Conservation (phyloP, 2,888 invertebrate species). For the Phyllotreta cruciferae region DNA sequence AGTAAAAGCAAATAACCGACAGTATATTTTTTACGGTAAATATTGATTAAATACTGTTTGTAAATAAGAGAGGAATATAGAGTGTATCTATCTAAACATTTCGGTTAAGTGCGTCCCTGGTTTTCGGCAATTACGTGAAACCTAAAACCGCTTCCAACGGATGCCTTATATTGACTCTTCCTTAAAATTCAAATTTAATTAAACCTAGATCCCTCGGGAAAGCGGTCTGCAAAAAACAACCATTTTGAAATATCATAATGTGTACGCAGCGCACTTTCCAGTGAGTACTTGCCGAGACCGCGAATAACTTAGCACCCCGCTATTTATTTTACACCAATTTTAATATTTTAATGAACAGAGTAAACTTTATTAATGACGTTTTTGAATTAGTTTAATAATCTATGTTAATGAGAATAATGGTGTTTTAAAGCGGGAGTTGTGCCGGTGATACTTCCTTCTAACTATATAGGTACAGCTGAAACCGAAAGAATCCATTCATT, state of each 20-base stretch:
- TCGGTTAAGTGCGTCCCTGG: not conserved
- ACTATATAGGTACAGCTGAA: no score
- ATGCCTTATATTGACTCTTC: conserved; percentile 32
- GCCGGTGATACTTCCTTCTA: no score
- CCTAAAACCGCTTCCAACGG: conserved; percentile 25
- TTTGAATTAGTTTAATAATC: not conserved
- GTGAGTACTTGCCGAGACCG: not conserved
- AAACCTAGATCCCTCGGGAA: conserved; percentile 20
- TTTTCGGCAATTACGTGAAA: conserved; percentile 21
- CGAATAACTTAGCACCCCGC: conserved; percentile 3
- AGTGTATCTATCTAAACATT: no score
- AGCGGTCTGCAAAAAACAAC: conserved; percentile 13
- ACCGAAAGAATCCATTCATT: no score
- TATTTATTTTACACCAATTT: conserved; percentile 11
- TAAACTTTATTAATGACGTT: not conserved
- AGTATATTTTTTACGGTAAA: no score
- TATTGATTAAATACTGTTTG: no score
- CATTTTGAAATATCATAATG: conserved; percentile 3
- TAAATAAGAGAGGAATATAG: no score
- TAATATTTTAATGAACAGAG: conserved; percentile 1
- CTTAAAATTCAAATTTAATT: conserved; percentile 35
- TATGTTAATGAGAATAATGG: no score
- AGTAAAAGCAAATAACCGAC: no score
- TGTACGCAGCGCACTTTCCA: conserved; percentile 14
- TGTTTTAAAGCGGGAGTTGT: no score